Percentiles rank a stretch among this genome's conserved stretches.
phyloP scores from a whole-genome alignment of 2,113 vertebrate species.

The Corythornis cristatus region DNA sequence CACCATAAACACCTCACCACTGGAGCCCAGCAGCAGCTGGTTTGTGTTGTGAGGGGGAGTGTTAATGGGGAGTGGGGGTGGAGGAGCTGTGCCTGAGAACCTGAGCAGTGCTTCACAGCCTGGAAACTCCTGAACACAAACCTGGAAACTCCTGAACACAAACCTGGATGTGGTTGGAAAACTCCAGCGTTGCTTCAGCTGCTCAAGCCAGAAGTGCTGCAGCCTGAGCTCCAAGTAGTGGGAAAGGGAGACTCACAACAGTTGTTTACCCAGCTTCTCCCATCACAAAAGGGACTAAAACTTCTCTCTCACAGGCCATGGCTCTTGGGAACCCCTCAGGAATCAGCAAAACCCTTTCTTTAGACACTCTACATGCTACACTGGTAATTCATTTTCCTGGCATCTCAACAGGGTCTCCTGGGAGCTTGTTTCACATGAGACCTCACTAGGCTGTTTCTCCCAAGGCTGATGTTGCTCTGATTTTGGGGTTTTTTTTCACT shows the following conservation, averaged over 20 bases:
- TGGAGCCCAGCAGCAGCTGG: background rate
- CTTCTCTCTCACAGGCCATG: background rate
- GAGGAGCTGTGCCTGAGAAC: background rate
- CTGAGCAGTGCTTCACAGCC: background rate
- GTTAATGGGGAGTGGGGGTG: background rate
- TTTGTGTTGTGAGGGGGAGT: background rate
- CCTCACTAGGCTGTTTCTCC: background rate
- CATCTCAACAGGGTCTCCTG: background rate
- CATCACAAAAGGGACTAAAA: background rate
- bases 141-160: background rate
- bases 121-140: background rate
- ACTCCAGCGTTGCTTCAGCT: background rate
- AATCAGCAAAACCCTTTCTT: background rate
- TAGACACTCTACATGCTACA: background rate
- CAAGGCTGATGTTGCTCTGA: background rate
- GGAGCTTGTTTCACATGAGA: background rate
- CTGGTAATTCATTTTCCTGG: background rate
- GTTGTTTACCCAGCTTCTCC: background rate
- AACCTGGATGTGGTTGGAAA: background rate
- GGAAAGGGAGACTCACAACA: background rate
- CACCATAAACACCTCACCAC: background rate
- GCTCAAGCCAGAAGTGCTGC: background rate
- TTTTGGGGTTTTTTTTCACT: background rate
- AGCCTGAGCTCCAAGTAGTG: background rate
- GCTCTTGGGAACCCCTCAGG: background rate